Conservation (phyloP, 2,888 invertebrate genomes). For the Lamellibrachia satsuma region DNA sequence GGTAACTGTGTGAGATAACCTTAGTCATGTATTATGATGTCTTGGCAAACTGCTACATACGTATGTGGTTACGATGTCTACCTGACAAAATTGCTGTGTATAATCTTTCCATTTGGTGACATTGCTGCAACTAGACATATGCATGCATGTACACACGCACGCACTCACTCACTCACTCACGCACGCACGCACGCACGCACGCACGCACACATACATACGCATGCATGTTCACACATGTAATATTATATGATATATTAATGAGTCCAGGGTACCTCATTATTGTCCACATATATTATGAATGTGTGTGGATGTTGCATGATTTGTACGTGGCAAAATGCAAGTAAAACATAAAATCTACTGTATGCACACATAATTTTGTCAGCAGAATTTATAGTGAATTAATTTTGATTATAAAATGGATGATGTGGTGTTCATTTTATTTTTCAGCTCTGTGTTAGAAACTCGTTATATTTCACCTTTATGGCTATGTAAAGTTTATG, state of each 20-base stretch:
- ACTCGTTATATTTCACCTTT: neutral
- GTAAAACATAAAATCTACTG: neutral
- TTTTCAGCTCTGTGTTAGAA: neutral
- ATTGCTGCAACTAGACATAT: neutral
- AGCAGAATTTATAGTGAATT: neutral
- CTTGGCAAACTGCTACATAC: neutral
- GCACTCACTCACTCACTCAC: too few relatives aligned
- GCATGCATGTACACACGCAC: neutral
- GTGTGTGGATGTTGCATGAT: constrained; percentile 17
- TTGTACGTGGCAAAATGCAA: neutral
- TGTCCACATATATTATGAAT: constrained; percentile 2
- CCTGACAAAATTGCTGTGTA: neutral
- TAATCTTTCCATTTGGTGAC: neutral
- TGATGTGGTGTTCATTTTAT: neutral
- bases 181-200: too few relatives aligned
- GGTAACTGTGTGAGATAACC: neutral
- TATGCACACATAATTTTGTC: neutral
- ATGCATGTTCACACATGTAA: neutral
- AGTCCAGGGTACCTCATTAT: neutral
- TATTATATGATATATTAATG: neutral
- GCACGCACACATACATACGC: neutral
- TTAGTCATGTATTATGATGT: neutral
- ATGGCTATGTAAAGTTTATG: neutral
- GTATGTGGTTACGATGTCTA: neutral
- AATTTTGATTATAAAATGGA: neutral